Evolutionary conservation across 2,888 invertebrate genomes (phyloP).

Genomic region (Melanchra persicariae): DNA sequence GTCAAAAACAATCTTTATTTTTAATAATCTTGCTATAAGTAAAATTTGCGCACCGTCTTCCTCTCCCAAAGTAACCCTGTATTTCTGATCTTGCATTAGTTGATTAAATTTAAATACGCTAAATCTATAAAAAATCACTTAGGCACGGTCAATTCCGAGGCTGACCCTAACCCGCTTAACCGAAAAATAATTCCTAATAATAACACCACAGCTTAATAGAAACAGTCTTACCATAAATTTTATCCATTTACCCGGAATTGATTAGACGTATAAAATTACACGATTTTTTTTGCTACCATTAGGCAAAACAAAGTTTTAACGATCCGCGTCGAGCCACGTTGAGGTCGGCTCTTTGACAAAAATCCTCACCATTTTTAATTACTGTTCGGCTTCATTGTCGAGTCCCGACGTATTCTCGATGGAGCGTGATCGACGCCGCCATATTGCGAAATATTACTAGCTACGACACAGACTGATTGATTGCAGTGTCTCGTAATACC

Average conservation of each 20-base stretch:
- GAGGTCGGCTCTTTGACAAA: constrained; percentile 72
- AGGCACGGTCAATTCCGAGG: neutral
- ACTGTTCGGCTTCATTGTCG: constrained; percentile 81
- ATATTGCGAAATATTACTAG: constrained; percentile 58
- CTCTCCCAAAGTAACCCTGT: too few species aligned
- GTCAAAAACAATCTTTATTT: too few species aligned
- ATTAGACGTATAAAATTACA: constrained; percentile 36
- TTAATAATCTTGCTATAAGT: too few species aligned
- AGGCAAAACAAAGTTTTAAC: constrained; percentile 74
- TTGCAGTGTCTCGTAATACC: constrained; percentile 65
- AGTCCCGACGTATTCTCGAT: constrained; percentile 76
- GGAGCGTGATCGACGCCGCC: constrained; percentile 72
- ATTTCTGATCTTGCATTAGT: too few species aligned
- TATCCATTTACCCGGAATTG: constrained; percentile 14
- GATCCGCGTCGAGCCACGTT: constrained; percentile 58
- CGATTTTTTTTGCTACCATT: constrained; percentile 61
- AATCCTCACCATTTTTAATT: constrained; percentile 86
- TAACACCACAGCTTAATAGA: constrained; percentile 4
- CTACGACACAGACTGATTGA: constrained; percentile 63
- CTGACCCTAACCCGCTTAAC: neutral
- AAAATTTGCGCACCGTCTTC: too few species aligned
- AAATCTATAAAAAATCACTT: neutral
- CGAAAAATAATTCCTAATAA: constrained; percentile 7
- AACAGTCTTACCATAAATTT: constrained; percentile 18
- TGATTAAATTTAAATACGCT: neutral